phyloP scores from a whole-genome alignment of 1,140 invertebrate species.

The Ephestia elutella region DNA sequence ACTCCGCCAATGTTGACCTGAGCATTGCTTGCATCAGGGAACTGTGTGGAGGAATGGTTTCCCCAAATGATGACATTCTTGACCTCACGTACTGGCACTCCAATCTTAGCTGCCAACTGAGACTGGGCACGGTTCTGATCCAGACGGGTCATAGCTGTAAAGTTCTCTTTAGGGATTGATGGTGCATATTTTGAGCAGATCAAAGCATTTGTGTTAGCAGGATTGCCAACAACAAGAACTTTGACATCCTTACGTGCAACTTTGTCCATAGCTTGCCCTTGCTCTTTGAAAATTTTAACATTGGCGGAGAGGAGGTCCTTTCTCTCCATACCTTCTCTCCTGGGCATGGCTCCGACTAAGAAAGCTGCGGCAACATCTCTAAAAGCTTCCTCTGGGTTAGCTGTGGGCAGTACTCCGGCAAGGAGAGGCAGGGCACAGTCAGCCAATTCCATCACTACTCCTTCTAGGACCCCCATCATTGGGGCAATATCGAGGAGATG shows the following conservation, averaged over 20 bases:
- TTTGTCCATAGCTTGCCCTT: slow-evolving; percentile 94
- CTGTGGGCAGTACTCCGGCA: slow-evolving; percentile 88
- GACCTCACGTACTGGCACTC: slow-evolving; percentile 83
- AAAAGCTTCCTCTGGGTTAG: slow-evolving; percentile 91
- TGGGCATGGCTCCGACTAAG: slow-evolving; percentile 98
- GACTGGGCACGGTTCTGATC: slow-evolving; percentile 97
- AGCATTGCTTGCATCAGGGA: slow-evolving; percentile 95
- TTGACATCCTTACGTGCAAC: slow-evolving; percentile 96
- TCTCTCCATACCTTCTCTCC: slow-evolving; percentile 98
- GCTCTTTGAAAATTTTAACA: slow-evolving; percentile 98
- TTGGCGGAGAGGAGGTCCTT: slow-evolving; percentile 97
- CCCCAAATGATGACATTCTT: slow-evolving; percentile 99
- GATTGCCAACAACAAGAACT: slow-evolving; percentile 97
- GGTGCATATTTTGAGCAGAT: slow-evolving; percentile 98
- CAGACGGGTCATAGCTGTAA: slow-evolving; percentile 97
- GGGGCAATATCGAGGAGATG: slow-evolving; percentile 95
- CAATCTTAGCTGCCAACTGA: slow-evolving; percentile 82
- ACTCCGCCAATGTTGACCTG: slow-evolving; percentile 76
- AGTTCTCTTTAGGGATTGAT: slow-evolving; percentile 97
- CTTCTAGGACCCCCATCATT: slow-evolving; percentile 96
- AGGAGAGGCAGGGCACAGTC: slow-evolving; percentile 97
- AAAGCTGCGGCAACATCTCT: slow-evolving; percentile 98
- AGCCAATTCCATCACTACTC: slow-evolving; percentile 97
- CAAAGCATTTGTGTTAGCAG: slow-evolving; percentile 98
- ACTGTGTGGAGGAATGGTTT: slow-evolving; percentile 99